Evolutionary conservation across 2,888 invertebrate species (phyloP).

Genomic region (Sipha maydis): DNA sequence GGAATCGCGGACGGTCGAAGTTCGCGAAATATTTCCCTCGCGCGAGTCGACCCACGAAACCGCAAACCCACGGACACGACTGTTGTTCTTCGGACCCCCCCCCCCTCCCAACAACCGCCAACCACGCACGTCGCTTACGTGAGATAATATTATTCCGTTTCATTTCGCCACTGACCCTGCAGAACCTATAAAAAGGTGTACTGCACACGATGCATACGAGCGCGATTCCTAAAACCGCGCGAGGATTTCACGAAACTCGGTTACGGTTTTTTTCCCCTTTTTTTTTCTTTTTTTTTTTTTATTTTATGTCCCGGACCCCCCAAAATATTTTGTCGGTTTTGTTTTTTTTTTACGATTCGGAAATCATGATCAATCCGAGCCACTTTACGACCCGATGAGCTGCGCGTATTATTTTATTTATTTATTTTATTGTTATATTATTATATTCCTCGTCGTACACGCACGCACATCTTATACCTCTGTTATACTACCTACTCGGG

Average conservation of each 20-base stretch:
- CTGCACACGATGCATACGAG: not conserved
- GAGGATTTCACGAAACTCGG: constrained; percentile 1
- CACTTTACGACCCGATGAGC: constrained; percentile 59
- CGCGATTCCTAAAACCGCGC: not conserved
- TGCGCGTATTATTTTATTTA: constrained; percentile 35
- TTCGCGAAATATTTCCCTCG: too few relatives aligned
- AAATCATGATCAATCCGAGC: constrained; percentile 59
- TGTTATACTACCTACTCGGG: not conserved
- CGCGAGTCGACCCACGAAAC: too few relatives aligned
- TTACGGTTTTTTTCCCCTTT: not conserved
- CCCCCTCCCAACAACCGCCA: too few relatives aligned
- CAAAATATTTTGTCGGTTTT: constrained; percentile 50
- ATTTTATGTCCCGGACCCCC: constrained; percentile 38
- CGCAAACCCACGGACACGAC: too few relatives aligned
- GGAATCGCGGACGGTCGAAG: too few relatives aligned
- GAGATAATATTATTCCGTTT: too few relatives aligned
- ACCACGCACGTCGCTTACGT: too few relatives aligned
- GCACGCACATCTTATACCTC: not conserved
- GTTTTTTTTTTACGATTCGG: constrained; percentile 53
- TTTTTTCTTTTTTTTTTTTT: constrained; percentile 8
- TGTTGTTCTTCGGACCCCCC: too few relatives aligned
- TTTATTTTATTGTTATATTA: constrained; percentile 56
- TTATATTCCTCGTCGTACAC: constrained; percentile 13
- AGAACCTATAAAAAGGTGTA: too few relatives aligned
- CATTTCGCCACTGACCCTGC: too few relatives aligned